A percentile compares a stretch with the other conserved stretches of the same genome.
These are phyloP conservation scores for Choristoneura fumiferana DNA, from an alignment of 1,140 invertebrate species.

Conservation along the genomic window DNA sequence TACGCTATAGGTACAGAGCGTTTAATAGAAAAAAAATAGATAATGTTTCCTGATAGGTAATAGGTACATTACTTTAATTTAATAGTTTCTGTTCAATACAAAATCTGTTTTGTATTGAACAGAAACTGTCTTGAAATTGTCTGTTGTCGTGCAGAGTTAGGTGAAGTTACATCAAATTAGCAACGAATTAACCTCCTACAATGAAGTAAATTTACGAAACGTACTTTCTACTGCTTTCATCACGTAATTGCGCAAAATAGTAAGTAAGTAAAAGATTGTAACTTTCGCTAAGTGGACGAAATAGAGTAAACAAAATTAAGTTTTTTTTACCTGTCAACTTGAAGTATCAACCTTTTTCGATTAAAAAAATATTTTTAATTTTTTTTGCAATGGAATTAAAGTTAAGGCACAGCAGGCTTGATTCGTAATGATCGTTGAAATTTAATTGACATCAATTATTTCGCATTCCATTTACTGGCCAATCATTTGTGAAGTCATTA, in stretches of 20 bases:
- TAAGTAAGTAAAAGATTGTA: neutral
- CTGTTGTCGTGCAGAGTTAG: neutral
- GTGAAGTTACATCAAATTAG: neutral
- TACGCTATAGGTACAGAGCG: no score
- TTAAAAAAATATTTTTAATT: neutral
- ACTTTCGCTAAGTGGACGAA: neutral
- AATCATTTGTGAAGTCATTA: neutral
- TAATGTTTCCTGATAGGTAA: no score
- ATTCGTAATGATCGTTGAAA: neutral
- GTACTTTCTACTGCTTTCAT: constrained; percentile 14
- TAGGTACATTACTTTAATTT: no score
- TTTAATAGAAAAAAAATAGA: no score
- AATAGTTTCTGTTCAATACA: no score
- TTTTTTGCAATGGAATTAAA: neutral
- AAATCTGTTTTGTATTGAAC: no score
- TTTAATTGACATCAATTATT: no score
- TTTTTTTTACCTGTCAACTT: no score
- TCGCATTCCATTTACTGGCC: neutral
- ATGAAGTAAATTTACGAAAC: constrained; percentile 5
- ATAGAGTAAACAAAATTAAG: neutral
- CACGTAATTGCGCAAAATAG: constrained; percentile 13
- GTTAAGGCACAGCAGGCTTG: neutral
- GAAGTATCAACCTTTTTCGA: neutral
- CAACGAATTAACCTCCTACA: neutral
- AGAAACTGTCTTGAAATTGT: no score